A percentile compares a stretch with the other conserved stretches of the same genome.
These are phyloP conservation scores for Pipa parva DNA, from an alignment of 2,113 vertebrate genomes.

Conservation along the genomic window DNA sequence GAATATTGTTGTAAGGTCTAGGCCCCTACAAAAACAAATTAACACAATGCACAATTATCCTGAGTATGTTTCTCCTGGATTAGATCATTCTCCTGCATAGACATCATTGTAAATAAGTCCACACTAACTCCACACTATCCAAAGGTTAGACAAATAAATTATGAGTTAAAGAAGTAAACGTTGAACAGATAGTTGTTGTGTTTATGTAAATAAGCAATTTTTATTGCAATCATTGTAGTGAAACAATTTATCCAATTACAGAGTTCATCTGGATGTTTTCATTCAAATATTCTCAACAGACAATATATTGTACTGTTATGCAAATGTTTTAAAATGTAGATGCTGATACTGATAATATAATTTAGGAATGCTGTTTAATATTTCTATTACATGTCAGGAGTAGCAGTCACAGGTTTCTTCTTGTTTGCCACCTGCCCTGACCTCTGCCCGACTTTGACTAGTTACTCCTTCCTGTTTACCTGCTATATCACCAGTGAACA, in stretches of 20 bases:
- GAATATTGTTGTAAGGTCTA: slow-evolving; percentile 2
- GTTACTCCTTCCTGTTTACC: no score
- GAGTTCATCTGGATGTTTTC: not conserved
- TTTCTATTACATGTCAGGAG: no score
- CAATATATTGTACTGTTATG: no score
- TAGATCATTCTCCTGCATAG: slow-evolving; percentile 6
- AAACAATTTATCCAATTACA: not conserved
- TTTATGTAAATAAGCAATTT: slow-evolving; percentile 14
- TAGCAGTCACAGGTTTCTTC: no score
- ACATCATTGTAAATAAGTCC: slow-evolving; percentile 2
- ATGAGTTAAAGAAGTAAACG: slow-evolving; percentile 2
- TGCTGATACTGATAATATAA: no score
- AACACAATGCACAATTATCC: not conserved
- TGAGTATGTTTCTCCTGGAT: not conserved
- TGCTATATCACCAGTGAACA: no score
- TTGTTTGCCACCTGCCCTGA: no score
- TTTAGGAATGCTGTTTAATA: no score
- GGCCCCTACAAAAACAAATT: not conserved
- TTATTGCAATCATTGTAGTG: not conserved
- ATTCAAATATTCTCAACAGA: not conserved
- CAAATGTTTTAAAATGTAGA: no score
- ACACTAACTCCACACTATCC: no score
- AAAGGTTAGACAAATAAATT: slow-evolving; percentile 9
- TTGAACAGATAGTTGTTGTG: slow-evolving; percentile 9
- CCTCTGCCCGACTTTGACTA: not conserved